A percentile compares a stretch with the other conserved stretches of the same genome.
Evolutionary conservation across 2,113 vertebrate species (phyloP).

Genomic region (Lontra canadensis): DNA sequence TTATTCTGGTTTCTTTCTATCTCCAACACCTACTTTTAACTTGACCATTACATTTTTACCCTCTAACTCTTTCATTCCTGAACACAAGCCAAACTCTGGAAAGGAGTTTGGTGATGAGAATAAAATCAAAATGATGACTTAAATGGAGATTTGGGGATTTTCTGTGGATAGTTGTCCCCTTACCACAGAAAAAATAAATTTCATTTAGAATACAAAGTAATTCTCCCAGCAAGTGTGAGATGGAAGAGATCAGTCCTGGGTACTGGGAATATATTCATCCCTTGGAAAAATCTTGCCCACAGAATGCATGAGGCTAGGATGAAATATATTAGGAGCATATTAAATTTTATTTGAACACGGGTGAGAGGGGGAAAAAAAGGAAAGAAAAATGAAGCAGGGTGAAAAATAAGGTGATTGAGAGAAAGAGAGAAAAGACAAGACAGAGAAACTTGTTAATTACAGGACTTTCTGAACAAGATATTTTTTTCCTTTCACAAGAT

Average conservation of each 20-base stretch:
- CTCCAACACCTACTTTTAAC: neutral
- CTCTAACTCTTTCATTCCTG: neutral
- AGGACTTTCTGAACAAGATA: constrained; percentile 80
- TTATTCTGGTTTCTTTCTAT: neutral
- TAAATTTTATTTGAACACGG: constrained; percentile 18
- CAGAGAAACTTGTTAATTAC: constrained; percentile 72
- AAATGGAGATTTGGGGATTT: neutral
- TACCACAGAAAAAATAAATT: neutral
- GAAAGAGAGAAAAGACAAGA: constrained; percentile 24
- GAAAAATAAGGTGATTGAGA: constrained; percentile 27
- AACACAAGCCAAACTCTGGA: neutral
- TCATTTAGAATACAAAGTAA: constrained; percentile 44
- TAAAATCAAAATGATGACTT: neutral
- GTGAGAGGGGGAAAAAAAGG: neutral
- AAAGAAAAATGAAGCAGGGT: neutral
- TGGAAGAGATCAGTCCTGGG: neutral
- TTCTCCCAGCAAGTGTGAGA: constrained; percentile 21
- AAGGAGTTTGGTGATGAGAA: neutral
- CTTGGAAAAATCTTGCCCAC: neutral
- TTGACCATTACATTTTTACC: neutral
- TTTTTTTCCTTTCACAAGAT: constrained; percentile 82
- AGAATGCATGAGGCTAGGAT: neutral
- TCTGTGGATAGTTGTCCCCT: constrained; percentile 2
- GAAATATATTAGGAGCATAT: neutral
- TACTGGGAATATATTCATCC: neutral